Evolutionary conservation across 1,140 invertebrate genomes (phyloP).

Genomic region (Acromyrmex charruanus): DNA sequence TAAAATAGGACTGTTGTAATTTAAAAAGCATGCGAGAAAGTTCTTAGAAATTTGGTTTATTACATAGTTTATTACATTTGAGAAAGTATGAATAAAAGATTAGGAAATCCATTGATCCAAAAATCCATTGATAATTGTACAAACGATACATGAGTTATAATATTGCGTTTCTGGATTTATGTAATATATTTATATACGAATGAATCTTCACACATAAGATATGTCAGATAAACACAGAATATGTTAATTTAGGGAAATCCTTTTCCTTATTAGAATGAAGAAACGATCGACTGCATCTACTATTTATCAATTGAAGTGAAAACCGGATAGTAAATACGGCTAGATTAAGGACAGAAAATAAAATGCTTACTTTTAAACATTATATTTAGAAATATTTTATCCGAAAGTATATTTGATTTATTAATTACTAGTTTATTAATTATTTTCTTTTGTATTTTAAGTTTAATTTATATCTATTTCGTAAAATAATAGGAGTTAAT

Average conservation of each 20-base stretch:
- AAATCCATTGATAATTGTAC: background rate
- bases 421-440: background rate
- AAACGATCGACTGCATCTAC: constrained; percentile 24
- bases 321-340: constrained; percentile 11
- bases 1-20: background rate
- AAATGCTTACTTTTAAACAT: constrained; percentile 1
- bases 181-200: constrained; percentile 10
- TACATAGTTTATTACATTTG: constrained; percentile 11
- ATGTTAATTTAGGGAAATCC: constrained; percentile 9
- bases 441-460: background rate
- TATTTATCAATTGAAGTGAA: constrained; percentile 21
- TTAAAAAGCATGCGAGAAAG: background rate
- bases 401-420: background rate
- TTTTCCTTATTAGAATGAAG: background rate
- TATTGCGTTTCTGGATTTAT: background rate
- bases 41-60: background rate
- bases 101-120: background rate
- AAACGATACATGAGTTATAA: background rate
- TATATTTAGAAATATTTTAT: background rate
- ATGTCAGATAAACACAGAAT: background rate
- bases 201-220: background rate
- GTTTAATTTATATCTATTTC: background rate
- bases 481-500: background rate
- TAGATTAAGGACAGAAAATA: constrained; percentile 5
- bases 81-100: constrained; percentile 10